Percentiles rank a stretch among this genome's conserved stretches.
Evolutionary conservation across 2,888 invertebrate species (phyloP).

Genomic region (Drosophila colorata): DNA sequence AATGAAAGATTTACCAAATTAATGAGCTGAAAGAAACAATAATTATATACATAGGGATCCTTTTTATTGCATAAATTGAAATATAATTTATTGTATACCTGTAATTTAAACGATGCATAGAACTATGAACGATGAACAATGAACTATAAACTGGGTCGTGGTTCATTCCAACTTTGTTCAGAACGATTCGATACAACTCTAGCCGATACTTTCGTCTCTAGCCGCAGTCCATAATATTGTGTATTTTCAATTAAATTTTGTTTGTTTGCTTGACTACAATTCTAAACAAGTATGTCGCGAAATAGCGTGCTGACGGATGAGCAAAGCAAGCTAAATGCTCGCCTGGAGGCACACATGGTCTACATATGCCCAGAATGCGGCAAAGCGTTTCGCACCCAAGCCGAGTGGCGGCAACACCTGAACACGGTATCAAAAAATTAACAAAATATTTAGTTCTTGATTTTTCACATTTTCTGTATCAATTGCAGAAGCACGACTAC

Average conservation of each 20-base stretch:
- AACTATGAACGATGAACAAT: too few species aligned
- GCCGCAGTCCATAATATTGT: not conserved
- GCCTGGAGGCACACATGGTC: slow-evolving; percentile 77
- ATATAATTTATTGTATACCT: too few species aligned
- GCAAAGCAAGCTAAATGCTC: slow-evolving; percentile 62
- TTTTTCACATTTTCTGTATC: not conserved
- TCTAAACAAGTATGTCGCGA: slow-evolving; percentile 48
- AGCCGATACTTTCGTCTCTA: slow-evolving; percentile 7
- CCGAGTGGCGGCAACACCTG: slow-evolving; percentile 79
- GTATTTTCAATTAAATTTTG: not conserved
- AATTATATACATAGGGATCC: too few species aligned
- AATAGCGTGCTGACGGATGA: slow-evolving; percentile 54
- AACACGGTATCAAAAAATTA: slow-evolving; percentile 53
- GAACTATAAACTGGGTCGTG: not conserved
- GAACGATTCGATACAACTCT: not conserved
- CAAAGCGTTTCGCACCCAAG: slow-evolving; percentile 72
- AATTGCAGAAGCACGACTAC: slow-evolving; percentile 69
- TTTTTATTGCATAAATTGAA: too few species aligned
- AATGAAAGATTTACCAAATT: too few species aligned
- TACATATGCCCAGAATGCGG: slow-evolving; percentile 83
- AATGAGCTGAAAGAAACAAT: too few species aligned
- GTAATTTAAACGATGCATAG: too few species aligned
- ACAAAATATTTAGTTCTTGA: not conserved
- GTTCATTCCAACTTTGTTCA: not conserved
- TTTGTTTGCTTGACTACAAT: not conserved